phyloP scores from a whole-genome alignment of 2,797 vertebrate species.

The Scomberomorus guttatus region DNA sequence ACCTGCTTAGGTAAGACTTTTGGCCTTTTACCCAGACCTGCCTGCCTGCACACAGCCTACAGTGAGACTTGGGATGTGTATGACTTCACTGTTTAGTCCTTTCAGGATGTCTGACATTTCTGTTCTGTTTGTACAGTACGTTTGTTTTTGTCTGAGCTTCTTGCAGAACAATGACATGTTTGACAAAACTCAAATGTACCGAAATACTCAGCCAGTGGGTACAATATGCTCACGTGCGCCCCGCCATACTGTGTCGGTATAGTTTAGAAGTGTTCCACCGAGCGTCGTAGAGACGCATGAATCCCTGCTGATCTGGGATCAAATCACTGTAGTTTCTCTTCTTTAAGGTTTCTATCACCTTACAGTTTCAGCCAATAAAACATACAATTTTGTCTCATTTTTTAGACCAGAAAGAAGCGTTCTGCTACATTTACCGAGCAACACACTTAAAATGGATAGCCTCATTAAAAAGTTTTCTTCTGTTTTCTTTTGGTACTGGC shows the following conservation, averaged over 20 bases:
- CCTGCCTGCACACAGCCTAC: not conserved
- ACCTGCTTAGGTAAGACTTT: constrained; percentile 64
- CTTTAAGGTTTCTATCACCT: not conserved
- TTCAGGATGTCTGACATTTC: not conserved
- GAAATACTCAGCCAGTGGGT: not conserved
- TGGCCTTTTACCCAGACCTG: constrained; percentile 24
- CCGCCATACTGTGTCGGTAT: not conserved
- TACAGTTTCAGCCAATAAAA: not conserved
- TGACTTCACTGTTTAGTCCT: constrained; percentile 6
- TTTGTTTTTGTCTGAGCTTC: constrained; percentile 20
- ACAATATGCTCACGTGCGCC: not conserved
- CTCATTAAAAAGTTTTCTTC: not conserved
- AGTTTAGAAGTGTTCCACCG: not conserved
- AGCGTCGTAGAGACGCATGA: not conserved
- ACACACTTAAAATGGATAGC: not conserved
- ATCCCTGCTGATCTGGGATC: not conserved
- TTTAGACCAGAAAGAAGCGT: not conserved
- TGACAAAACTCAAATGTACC: not conserved
- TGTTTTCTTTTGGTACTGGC: constrained; percentile 16
- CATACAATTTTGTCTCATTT: too few relatives aligned
- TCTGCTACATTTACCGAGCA: not conserved
- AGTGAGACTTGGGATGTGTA: not conserved
- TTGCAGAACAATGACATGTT: constrained; percentile 3
- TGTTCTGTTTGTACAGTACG: constrained; percentile 4
- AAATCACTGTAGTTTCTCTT: not conserved